Evolutionary conservation across 2,797 vertebrate species (phyloP), one percentile per base, ranked within the genome.

Genomic region (Linurgus olivaceus): DNA sequence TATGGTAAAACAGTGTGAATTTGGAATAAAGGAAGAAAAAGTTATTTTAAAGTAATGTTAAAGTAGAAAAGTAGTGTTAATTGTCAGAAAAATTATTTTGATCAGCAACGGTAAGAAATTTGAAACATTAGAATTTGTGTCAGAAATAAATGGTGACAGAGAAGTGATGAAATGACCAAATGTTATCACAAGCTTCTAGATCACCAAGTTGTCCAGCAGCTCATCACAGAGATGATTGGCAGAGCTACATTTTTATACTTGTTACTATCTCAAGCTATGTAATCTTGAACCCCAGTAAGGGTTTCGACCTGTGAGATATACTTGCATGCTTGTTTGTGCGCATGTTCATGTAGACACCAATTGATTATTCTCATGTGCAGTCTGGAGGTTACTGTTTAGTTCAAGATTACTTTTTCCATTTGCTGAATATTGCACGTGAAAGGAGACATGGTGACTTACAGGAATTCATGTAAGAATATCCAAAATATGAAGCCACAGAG

Each of bases 261-360:
- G 28, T 23, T 58, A 58, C 3, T 21, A 15, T 40, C 48, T 62
- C 38, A 75, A 20, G 17, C 12, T n/a, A 13, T 37, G 29, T 16
- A 1, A 31, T 33, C 18, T 61, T 3, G 2, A 87, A 55, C 9
- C 4, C 13, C 54, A 45, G 51, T 8, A 59, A 6, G 35, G 10
- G 3, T 6, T 80, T 8, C 26, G 52, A 8, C 13, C 9, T 1
- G 0, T 2, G 5, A 6, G 21, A 24, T 13, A 5, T 37, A 11
- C 16, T 45, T 65, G 17, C 7, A 17, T 42, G 28, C 21, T 33
- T 71, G 15, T 59, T 72, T 33, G 50, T 2, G 3, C 3, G 7
- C 6, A 15, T 0, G 1, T n/a, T 12, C 4, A 3, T 29, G 6
- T 31, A 70, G 13, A 52, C 25, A 48, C 8, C 14, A 10, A 47